Conservation (phyloP, 2,888 invertebrate genomes). For the Gymnosoma rotundatum region DNA sequence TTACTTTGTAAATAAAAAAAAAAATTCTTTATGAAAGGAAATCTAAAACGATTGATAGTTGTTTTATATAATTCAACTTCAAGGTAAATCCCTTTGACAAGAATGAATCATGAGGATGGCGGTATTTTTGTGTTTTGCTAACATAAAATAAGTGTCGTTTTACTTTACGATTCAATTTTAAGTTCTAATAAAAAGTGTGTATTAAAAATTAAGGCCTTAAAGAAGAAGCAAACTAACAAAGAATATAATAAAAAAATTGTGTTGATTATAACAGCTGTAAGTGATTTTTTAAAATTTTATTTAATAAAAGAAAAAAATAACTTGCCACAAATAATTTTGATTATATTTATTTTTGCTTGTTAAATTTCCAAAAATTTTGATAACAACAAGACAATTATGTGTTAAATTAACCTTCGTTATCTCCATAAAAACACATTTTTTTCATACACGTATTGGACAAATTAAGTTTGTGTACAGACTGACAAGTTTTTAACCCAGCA, state of each 20-base stretch:
- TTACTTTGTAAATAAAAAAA: conserved; percentile 34
- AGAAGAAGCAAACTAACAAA: background rate
- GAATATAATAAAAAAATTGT: conserved; percentile 18
- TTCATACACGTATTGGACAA: conserved; percentile 2
- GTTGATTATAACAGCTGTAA: conserved; percentile 49
- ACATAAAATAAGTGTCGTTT: background rate
- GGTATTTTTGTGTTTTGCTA: background rate
- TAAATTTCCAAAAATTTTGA: background rate
- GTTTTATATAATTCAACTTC: background rate
- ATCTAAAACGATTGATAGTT: conserved; percentile 5
- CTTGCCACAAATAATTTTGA: background rate
- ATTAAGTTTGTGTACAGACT: conserved; percentile 23
- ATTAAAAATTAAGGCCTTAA: background rate
- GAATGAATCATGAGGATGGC: background rate
- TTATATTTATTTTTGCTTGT: background rate
- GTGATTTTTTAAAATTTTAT: conserved; percentile 19
- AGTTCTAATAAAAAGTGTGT: no score
- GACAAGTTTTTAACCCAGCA: background rate
- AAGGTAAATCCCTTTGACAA: background rate
- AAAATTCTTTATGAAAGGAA: background rate
- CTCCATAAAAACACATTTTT: conserved; percentile 15
- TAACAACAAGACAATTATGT: conserved; percentile 26
- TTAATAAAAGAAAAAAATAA: conserved; percentile 12
- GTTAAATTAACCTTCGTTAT: conserved; percentile 59
- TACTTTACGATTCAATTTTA: background rate